Conservation (phyloP, 35 echinoderm and acorn worm genomes). For the Amphiura filiformis region DNA sequence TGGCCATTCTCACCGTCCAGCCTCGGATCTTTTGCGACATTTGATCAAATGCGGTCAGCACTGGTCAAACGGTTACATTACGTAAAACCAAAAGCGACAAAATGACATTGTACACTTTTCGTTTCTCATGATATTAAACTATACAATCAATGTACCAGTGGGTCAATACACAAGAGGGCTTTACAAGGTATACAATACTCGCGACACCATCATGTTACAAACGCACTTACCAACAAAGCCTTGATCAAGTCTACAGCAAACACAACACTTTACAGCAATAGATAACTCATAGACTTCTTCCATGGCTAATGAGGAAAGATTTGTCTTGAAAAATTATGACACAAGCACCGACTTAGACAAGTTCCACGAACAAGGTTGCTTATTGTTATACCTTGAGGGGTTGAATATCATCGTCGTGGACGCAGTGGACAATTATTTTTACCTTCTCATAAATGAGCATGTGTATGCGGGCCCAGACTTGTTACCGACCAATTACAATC, state of each 20-base stretch:
- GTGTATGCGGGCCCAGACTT: background rate
- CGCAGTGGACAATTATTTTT: background rate
- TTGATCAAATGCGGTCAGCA: background rate
- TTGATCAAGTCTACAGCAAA: background rate
- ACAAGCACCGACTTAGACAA: background rate
- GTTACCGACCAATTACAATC: background rate
- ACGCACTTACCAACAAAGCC: too few relatives aligned
- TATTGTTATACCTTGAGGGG: background rate
- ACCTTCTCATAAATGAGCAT: background rate
- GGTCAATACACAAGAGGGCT: background rate
- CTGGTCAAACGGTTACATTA: background rate
- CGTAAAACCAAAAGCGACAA: background rate
- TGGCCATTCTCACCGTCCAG: background rate
- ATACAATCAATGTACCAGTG: background rate
- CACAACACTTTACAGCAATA: background rate
- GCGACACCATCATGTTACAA: too few relatives aligned
- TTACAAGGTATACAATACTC: background rate
- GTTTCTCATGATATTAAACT: background rate
- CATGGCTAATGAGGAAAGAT: background rate
- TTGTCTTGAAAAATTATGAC: too few relatives aligned
- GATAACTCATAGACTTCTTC: background rate
- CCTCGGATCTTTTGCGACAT: background rate
- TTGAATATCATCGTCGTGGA: background rate
- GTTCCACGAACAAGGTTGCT: background rate
- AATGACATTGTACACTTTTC: constrained; percentile 10